phyloP scores from a whole-genome alignment of 2,797 vertebrate genomes.

The Acanthis flammea region DNA sequence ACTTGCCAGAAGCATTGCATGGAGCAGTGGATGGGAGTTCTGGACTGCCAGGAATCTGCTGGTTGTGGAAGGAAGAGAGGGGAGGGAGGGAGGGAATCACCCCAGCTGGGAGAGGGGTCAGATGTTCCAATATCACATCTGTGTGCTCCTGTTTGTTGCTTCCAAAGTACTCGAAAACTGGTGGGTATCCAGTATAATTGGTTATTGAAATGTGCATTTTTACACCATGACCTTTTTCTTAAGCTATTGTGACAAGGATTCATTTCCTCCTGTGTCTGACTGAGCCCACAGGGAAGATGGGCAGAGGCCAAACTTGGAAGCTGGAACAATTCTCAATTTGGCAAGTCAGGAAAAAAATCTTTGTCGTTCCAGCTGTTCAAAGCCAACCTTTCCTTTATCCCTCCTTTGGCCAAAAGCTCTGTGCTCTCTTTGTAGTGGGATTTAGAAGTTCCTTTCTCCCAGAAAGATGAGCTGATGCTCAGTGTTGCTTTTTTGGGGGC shows the following conservation, averaged over 20 bases:
- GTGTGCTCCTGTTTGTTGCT: background rate
- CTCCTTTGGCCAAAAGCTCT: background rate
- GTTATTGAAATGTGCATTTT: background rate
- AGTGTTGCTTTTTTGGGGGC: background rate
- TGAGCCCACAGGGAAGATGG: constrained; percentile 16
- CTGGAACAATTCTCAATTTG: background rate
- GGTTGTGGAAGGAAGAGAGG: background rate
- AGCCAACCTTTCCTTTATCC: background rate
- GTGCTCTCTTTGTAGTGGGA: background rate
- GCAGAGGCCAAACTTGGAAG: background rate
- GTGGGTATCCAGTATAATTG: constrained; percentile 2
- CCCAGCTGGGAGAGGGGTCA: background rate
- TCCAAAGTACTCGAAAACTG: background rate
- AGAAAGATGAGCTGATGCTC: background rate
- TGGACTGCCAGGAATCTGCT: background rate
- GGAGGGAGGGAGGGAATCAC: background rate
- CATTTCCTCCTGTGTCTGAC: constrained; percentile 14
- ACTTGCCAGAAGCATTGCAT: background rate
- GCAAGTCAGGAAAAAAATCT: background rate
- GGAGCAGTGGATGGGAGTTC: background rate
- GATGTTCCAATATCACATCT: background rate
- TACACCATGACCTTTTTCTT: background rate
- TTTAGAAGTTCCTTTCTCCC: background rate
- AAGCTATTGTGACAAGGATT: constrained; percentile 55
- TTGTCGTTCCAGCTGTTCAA: background rate